phyloP scores from a whole-genome alignment of 1,140 invertebrate species.

The Diachasma alloeum region DNA sequence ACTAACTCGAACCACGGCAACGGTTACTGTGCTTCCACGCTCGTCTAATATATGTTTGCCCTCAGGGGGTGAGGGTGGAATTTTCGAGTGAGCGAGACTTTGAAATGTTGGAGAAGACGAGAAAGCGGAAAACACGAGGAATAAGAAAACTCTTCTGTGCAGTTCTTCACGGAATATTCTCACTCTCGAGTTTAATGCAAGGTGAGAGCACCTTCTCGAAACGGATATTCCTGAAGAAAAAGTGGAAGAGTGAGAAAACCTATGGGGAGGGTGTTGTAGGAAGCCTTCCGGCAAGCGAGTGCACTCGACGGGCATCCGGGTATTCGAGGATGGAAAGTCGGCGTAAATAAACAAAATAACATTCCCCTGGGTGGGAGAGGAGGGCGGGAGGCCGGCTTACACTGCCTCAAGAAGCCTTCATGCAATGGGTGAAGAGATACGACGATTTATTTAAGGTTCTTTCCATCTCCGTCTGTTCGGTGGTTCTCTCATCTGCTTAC shows the following conservation, averaged over 20 bases:
- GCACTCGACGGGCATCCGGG: neutral
- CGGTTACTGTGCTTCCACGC: neutral
- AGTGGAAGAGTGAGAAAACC: no score
- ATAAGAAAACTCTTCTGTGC: neutral
- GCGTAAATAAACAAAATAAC: conserved; percentile 51
- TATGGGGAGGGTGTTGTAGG: no score
- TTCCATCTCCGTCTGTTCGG: conserved; percentile 47
- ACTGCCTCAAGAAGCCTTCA: conserved; percentile 32
- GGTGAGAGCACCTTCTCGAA: conserved; percentile 3
- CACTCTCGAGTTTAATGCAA: neutral
- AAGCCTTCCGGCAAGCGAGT: no score
- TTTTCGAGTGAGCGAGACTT: neutral
- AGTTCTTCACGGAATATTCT: neutral
- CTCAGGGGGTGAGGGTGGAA: neutral
- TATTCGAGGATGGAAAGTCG: conserved; percentile 39
- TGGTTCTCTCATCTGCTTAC: conserved; percentile 40
- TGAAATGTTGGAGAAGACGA: neutral
- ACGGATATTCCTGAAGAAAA: conserved; percentile 21
- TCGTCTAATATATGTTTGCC: neutral
- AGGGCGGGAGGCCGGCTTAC: neutral
- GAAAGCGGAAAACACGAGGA: neutral
- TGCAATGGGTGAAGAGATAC: conserved; percentile 33
- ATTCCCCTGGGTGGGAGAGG: neutral
- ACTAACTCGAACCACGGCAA: neutral
- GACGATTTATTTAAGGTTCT: conserved; percentile 52